Conservation (phyloP, 2,113 vertebrate species). For the Plectropomus leopardus region DNA sequence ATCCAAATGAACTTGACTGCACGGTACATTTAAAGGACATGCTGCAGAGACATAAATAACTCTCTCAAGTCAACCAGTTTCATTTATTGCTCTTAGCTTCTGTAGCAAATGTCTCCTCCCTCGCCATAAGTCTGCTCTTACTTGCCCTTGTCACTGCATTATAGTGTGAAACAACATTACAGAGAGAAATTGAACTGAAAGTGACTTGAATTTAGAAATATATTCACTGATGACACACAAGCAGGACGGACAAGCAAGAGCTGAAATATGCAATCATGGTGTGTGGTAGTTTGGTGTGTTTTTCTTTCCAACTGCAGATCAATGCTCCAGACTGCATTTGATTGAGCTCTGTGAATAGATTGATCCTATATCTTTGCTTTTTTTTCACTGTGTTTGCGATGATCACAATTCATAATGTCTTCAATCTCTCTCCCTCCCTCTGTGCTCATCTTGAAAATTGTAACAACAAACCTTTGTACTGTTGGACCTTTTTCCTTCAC, state of each 20-base stretch:
- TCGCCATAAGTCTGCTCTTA: conserved; percentile 69
- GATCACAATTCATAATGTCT: conserved; percentile 1
- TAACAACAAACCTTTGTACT: neutral
- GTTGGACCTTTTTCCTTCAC: neutral
- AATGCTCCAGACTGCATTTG: conserved; percentile 70
- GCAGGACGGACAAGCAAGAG: conserved; percentile 68
- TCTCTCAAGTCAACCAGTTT: conserved; percentile 53
- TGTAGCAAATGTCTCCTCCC: conserved; percentile 45
- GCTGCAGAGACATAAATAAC: conserved; percentile 46
- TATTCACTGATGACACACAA: conserved; percentile 4
- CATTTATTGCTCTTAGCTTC: conserved; percentile 60
- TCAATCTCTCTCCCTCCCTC: neutral
- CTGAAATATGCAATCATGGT: conserved; percentile 63
- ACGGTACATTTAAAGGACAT: conserved; percentile 55
- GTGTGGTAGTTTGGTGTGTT: conserved; percentile 49
- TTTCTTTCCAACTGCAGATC: conserved; percentile 73
- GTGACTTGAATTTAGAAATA: neutral
- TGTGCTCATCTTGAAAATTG: conserved; percentile 5
- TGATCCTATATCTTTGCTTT: conserved; percentile 14
- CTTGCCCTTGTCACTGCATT: conserved; percentile 45
- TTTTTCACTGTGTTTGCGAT: conserved; percentile 3
- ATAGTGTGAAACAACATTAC: neutral
- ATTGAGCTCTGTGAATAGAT: conserved; percentile 63
- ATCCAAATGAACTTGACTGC: conserved; percentile 47
- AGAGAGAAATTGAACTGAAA: neutral